Percentiles rank a stretch among this genome's conserved stretches.
phyloP scores from a whole-genome alignment of 2,797 vertebrate genomes.

The Salmo trutta region DNA sequence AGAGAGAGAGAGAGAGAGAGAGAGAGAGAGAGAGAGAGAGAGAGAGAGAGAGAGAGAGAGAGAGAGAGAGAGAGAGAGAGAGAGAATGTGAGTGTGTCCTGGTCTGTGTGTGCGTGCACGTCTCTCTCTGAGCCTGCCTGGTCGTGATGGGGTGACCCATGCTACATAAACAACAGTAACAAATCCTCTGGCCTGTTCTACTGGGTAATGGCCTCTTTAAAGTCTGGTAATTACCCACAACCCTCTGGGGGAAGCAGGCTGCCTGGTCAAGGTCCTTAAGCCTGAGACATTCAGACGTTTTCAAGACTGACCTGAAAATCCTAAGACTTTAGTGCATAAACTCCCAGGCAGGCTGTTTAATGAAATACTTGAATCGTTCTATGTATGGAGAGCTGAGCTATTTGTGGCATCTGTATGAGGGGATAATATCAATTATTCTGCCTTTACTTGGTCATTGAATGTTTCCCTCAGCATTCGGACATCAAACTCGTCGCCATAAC shows the following conservation, averaged over 20 bases:
- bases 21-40: too few relatives aligned
- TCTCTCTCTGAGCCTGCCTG: background rate
- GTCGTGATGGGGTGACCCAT: constrained; percentile 2
- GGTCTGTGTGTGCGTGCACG: background rate
- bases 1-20: background rate
- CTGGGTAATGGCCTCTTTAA: constrained; percentile 28
- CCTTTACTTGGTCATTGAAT: background rate
- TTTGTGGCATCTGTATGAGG: constrained; percentile 13
- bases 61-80: too few relatives aligned
- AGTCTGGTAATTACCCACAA: constrained; percentile 10
- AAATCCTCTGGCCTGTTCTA: background rate
- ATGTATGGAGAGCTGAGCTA: background rate
- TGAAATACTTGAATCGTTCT: background rate
- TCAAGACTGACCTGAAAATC: constrained; percentile 8
- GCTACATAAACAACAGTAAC: constrained; percentile 23
- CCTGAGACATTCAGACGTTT: constrained; percentile 14
- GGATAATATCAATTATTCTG: background rate
- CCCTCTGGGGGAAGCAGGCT: constrained; percentile 9
- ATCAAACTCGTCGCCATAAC: background rate
- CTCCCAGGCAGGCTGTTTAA: constrained; percentile 5
- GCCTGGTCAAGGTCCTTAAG: constrained; percentile 18
- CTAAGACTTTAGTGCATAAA: background rate
- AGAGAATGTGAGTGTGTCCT: background rate
- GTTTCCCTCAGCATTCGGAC: constrained; percentile 15
- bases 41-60: too few relatives aligned